Conservation (phyloP, 2,797 vertebrate genomes). For the Coregonus sp. region DNA sequence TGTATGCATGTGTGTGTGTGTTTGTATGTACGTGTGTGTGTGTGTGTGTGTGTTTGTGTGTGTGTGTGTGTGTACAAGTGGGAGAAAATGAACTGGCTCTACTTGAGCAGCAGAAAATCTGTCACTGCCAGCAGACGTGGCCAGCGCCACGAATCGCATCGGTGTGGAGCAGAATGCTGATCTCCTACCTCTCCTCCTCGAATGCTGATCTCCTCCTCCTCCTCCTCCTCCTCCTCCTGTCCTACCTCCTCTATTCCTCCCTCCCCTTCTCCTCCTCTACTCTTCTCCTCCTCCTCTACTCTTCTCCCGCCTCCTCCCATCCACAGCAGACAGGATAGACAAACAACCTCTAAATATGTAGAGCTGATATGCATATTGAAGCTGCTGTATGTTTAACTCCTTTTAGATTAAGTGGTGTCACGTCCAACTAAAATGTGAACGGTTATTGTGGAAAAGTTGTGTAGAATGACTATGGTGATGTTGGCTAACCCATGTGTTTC, state of each 20-base stretch:
- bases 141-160: slow-evolving; percentile 21
- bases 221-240: background rate
- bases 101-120: slow-evolving; percentile 43
- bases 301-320: no score
- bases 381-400: no score
- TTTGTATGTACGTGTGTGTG: background rate
- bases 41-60: background rate
- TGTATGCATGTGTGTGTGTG: background rate
- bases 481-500: no score
- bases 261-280: background rate
- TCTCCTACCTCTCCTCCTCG: background rate
- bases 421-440: no score
- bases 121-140: slow-evolving; percentile 43
- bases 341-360: no score
- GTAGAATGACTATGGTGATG: no score
- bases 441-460: no score
- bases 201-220: background rate
- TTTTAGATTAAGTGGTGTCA: no score
- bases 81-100: slow-evolving; percentile 37
- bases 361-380: no score
- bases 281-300: background rate
- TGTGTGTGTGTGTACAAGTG: slow-evolving; percentile 25
- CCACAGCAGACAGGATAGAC: no score
- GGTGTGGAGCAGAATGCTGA: slow-evolving; percentile 45
- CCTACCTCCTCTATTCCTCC: slow-evolving; percentile 6